Evolutionary conservation across 2,888 invertebrate species (phyloP).

Genomic region (Chorisops tibialis): DNA sequence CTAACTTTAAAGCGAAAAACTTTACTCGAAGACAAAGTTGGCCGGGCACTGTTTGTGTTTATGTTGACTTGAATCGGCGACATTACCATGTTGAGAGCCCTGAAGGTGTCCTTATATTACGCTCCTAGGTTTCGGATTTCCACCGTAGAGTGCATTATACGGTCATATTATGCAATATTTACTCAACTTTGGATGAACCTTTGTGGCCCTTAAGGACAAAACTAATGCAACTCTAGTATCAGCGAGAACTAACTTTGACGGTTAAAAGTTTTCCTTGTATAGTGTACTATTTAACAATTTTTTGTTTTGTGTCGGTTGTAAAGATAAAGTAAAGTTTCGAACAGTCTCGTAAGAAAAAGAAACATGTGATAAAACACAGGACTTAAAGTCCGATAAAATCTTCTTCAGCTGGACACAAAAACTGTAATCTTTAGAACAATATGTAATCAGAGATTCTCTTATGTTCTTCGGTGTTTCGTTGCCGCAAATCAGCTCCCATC

Average conservation of each 20-base stretch:
- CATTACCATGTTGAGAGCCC: constrained; percentile 6
- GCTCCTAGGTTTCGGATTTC: background rate
- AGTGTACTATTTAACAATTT: no score
- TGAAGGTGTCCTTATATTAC: constrained; percentile 7
- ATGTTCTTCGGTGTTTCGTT: no score
- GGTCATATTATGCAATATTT: constrained; percentile 12
- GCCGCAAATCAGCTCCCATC: no score
- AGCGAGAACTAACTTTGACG: constrained; percentile 11
- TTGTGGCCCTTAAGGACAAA: constrained; percentile 17
- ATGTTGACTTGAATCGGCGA: constrained; percentile 3
- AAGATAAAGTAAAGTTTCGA: no score
- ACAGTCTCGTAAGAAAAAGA: no score
- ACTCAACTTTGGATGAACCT: constrained; percentile 16
- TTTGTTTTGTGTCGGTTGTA: no score
- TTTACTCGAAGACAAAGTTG: constrained; percentile 14
- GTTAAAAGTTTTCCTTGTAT: background rate
- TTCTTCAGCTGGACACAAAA: no score
- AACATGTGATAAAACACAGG: no score
- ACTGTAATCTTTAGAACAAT: no score
- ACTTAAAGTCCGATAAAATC: no score
- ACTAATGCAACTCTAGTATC: constrained; percentile 12
- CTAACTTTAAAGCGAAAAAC: constrained; percentile 22
- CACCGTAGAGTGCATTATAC: background rate
- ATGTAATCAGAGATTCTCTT: no score
- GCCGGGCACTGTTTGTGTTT: background rate